These are phyloP conservation scores for Harpagoxenus sublaevis DNA, from an alignment of 2,888 invertebrate species.

Conservation along the genomic window DNA sequence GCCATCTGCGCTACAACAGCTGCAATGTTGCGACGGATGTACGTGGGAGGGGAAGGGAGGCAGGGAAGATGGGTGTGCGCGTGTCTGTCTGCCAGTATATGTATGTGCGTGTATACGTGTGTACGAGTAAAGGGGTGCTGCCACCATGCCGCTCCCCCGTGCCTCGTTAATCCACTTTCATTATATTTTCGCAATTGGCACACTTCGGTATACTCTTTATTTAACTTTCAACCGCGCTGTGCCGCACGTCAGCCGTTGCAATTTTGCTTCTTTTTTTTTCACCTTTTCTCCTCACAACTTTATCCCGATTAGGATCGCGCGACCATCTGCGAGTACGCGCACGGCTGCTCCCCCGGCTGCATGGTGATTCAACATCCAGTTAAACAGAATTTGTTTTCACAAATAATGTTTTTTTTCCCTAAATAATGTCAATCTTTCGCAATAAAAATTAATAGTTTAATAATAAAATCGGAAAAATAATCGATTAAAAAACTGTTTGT, in stretches of 20 bases:
- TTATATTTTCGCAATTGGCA: constrained; percentile 74
- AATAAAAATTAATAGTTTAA: neutral
- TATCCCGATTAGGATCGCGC: constrained; percentile 18
- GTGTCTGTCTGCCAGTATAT: neutral
- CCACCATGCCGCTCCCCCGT: constrained; percentile 44
- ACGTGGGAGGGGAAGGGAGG: constrained; percentile 20
- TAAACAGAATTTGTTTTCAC: neutral
- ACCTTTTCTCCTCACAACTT: neutral
- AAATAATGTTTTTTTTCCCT: neutral
- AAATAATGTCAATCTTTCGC: neutral
- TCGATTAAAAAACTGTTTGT: neutral
- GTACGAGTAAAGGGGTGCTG: constrained; percentile 41
- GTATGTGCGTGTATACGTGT: neutral
- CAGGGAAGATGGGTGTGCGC: neutral
- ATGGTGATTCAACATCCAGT: neutral
- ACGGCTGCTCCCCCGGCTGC: neutral
- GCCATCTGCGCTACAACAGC: constrained; percentile 78
- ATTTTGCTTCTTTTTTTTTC: neutral
- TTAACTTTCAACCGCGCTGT: constrained; percentile 5
- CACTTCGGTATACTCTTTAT: constrained; percentile 53
- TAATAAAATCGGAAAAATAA: neutral
- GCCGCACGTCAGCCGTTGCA: constrained; percentile 16
- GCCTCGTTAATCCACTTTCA: constrained; percentile 72
- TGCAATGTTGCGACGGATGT: constrained; percentile 71
- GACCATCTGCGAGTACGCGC: constrained; percentile 11